Conservation (phyloP, 2,888 invertebrate genomes). For the Trichogramma dendrolimi region DNA sequence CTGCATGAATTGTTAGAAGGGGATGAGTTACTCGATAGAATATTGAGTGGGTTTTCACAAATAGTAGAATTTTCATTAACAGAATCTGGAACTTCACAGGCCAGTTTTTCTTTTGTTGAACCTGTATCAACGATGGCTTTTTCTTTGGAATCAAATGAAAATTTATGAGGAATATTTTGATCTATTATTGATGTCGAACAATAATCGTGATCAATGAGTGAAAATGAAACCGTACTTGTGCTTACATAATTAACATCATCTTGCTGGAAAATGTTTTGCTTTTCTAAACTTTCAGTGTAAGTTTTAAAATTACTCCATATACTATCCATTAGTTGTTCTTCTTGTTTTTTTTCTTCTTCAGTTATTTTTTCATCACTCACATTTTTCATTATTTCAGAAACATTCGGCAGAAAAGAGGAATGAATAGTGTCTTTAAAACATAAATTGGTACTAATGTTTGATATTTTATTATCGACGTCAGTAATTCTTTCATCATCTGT, state of each 20-base stretch:
- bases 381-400: constrained; percentile 13
- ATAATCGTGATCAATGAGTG: no score
- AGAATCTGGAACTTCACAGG: constrained; percentile 27
- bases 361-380: constrained; percentile 41
- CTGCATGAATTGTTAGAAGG: constrained; percentile 71
- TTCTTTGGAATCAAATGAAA: no score
- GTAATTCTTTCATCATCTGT: constrained; percentile 51
- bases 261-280: constrained; percentile 42
- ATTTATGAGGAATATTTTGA: no score
- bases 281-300: constrained; percentile 68
- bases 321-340: constrained; percentile 64
- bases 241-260: no score
- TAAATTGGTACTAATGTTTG: no score
- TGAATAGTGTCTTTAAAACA: no score
- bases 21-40: constrained; percentile 73
- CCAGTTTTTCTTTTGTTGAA: no score
- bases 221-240: no score
- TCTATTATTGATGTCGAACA: no score
- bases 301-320: constrained; percentile 76
- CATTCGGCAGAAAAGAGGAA: no score
- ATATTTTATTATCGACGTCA: no score
- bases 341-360: constrained; percentile 54
- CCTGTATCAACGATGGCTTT: no score
- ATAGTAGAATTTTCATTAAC: not conserved
- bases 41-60: constrained; percentile 47